These are phyloP conservation scores for Willisornis vidua DNA, from an alignment of 2,113 vertebrate species.

Conservation along the genomic window DNA sequence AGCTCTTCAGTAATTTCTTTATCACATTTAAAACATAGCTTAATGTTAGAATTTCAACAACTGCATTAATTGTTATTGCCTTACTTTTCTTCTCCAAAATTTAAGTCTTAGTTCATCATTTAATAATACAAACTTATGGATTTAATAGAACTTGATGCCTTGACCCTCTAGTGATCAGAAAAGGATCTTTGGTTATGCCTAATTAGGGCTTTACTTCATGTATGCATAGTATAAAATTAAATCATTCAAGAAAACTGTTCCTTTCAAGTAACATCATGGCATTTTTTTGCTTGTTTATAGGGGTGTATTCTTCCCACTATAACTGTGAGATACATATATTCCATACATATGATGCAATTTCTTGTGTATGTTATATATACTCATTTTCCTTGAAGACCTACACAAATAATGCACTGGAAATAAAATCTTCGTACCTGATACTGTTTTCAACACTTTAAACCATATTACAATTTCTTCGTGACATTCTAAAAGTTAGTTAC, in stretches of 20 bases:
- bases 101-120: not conserved
- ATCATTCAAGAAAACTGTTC: fast-evolving
- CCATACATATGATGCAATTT: too few relatives aligned
- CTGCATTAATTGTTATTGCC: not conserved
- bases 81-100: not conserved
- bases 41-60: not conserved
- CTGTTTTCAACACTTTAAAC: not conserved
- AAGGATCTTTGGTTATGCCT: not conserved
- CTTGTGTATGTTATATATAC: not conserved
- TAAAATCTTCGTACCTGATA: not conserved
- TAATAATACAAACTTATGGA: not conserved
- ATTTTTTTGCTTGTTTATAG: not conserved
- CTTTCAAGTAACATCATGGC: not conserved
- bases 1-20: not conserved
- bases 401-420: not conserved
- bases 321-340: not conserved
- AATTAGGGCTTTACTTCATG: not conserved
- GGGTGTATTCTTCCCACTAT: not conserved
- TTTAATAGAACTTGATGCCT: not conserved
- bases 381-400: not conserved
- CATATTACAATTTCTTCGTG: not conserved
- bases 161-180: not conserved
- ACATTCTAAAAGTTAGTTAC: not conserved
- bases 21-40: not conserved
- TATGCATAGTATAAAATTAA: not conserved